phyloP scores from a whole-genome alignment of 2,888 invertebrate species.

The Drosophila limbata region DNA sequence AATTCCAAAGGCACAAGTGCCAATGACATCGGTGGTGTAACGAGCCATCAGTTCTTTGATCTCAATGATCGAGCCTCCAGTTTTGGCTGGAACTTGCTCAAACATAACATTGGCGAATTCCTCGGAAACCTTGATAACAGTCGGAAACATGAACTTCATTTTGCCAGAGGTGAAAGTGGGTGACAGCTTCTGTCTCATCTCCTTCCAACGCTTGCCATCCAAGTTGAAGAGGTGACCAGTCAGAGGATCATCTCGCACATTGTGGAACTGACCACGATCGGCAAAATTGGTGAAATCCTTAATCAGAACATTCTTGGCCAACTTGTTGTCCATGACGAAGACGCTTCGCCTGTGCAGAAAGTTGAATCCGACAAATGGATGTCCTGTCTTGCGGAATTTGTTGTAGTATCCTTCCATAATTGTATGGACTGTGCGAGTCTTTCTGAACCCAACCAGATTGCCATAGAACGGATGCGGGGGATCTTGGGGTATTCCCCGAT shows the following conservation, averaged over 20 bases:
- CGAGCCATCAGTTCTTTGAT: constrained; percentile 84
- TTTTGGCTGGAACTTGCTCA: constrained; percentile 42
- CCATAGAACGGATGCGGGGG: constrained; percentile 54
- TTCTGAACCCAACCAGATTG: constrained; percentile 50
- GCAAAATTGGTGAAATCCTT: constrained; percentile 81
- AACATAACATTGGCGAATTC: constrained; percentile 52
- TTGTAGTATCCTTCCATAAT: too few relatives aligned
- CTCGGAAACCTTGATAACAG: constrained; percentile 52
- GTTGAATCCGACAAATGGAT: constrained; percentile 67
- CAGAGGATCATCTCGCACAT: constrained; percentile 83
- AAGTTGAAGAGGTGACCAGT: constrained; percentile 80
- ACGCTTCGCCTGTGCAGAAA: constrained; percentile 60
- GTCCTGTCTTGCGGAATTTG: constrained; percentile 43
- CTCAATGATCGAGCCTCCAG: constrained; percentile 77
- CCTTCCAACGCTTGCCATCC: constrained; percentile 85
- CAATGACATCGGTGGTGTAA: constrained; percentile 86
- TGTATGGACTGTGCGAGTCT: too few relatives aligned
- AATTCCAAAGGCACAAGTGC: constrained; percentile 86
- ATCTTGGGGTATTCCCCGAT: constrained; percentile 50
- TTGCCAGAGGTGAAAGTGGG: constrained; percentile 82
- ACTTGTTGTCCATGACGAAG: constrained; percentile 59
- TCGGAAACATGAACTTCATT: constrained; percentile 76
- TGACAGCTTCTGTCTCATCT: constrained; percentile 82
- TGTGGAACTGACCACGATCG: constrained; percentile 81
- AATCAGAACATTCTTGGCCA: constrained; percentile 61